A percentile compares a stretch with the other conserved stretches of the same genome.
phyloP scores from a whole-genome alignment of 2,113 vertebrate species.

The Callipepla californica region DNA sequence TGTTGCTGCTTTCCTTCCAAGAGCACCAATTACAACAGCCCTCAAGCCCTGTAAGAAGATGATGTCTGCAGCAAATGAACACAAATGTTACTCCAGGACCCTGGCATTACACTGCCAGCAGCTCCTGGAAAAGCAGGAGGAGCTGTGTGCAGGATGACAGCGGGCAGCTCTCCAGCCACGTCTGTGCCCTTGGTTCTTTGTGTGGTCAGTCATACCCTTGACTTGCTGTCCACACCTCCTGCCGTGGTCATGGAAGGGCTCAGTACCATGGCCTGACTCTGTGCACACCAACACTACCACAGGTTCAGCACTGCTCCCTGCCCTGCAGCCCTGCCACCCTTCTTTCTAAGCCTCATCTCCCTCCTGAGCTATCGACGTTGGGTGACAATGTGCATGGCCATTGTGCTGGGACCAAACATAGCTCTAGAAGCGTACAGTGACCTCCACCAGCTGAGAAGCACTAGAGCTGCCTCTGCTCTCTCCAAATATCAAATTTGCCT shows the following conservation, averaged over 20 bases:
- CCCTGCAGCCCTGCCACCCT: not conserved
- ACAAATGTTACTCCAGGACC: not conserved
- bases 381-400: not conserved
- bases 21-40: slow-evolving; percentile 33
- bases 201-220: not conserved
- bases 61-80: slow-evolving; percentile 4
- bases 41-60: not conserved
- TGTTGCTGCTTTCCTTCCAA: slow-evolving; percentile 55
- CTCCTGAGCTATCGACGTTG: not conserved
- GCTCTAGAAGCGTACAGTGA: not conserved
- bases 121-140: not conserved
- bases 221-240: not conserved
- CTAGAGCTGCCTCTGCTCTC: not conserved
- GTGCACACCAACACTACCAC: not conserved
- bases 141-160: not conserved
- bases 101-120: not conserved
- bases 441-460: not conserved
- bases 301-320: not conserved
- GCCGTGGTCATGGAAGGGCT: not conserved
- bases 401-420: not conserved
- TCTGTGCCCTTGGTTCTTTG: not conserved
- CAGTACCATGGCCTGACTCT: accelerated
- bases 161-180: not conserved
- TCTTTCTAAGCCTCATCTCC: not conserved
- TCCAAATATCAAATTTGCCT: not conserved